phyloP scores from a whole-genome alignment of 2,888 invertebrate species.

The Dasysyrphus albostriatus region DNA sequence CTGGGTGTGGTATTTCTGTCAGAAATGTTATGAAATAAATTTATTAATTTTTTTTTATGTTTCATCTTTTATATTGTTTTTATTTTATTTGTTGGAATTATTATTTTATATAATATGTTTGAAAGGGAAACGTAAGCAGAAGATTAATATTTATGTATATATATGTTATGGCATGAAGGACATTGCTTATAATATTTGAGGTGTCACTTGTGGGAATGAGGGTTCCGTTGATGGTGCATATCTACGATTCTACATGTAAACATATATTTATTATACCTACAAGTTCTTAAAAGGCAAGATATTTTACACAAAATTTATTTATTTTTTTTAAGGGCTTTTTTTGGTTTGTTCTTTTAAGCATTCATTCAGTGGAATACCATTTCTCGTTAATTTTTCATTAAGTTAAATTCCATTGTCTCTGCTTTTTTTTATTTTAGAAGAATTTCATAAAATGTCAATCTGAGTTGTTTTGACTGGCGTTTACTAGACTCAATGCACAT shows the following conservation, averaged over 20 bases:
- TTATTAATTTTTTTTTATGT: conserved; percentile 6
- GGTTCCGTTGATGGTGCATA: neutral
- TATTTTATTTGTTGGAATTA: neutral
- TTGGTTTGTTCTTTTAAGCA: neutral
- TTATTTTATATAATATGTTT: conserved; percentile 2
- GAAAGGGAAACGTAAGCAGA: neutral
- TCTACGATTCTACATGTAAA: neutral
- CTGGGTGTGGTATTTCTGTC: conserved; percentile 25
- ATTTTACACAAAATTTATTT: neutral
- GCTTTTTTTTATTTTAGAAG: neutral
- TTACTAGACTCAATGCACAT: neutral
- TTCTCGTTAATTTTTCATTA: neutral
- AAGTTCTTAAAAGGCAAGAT: neutral
- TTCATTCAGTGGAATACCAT: neutral
- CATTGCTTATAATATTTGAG: conserved; percentile 1
- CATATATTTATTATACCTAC: neutral
- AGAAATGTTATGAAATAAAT: conserved; percentile 46
- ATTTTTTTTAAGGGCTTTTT: neutral
- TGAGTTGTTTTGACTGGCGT: neutral
- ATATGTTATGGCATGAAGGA: neutral
- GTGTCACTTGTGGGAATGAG: neutral
- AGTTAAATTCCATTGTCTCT: too few relatives aligned
- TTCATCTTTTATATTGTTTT: neutral
- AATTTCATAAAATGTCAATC: neutral
- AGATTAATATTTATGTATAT: neutral